phyloP scores from a whole-genome alignment of 1,140 invertebrate genomes.

The Sweltsa coloradensis region DNA sequence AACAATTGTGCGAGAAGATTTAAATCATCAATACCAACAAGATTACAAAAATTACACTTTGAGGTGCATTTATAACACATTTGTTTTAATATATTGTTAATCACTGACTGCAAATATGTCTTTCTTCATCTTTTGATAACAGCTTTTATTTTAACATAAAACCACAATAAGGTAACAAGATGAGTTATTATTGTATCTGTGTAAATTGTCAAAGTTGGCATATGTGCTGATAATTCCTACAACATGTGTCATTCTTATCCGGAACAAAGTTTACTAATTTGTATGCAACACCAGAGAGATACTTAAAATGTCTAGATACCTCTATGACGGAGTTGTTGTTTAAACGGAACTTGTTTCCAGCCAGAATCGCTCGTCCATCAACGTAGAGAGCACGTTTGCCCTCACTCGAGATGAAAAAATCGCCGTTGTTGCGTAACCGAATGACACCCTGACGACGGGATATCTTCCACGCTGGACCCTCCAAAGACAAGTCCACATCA shows the following conservation, averaged over 20 bases:
- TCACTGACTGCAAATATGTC: too few species aligned
- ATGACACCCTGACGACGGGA: constrained; percentile 81
- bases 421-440: constrained; percentile 79
- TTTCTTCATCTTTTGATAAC: not conserved
- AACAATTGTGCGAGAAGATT: too few species aligned
- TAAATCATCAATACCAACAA: too few species aligned
- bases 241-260: not conserved
- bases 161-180: not conserved
- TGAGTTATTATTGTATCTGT: not conserved
- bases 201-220: not conserved
- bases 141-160: not conserved
- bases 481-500: constrained; percentile 87
- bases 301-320: constrained; percentile 35
- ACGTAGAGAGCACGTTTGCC: constrained; percentile 92
- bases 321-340: constrained; percentile 92
- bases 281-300: not conserved
- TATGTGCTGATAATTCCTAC: not conserved
- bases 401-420: constrained; percentile 89
- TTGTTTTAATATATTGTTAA: too few species aligned
- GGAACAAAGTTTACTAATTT: not conserved
- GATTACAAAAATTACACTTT: too few species aligned
- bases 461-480: constrained; percentile 79
- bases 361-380: constrained; percentile 77
- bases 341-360: constrained; percentile 75
- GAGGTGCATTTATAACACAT: too few species aligned